A percentile compares a stretch with the other conserved stretches of the same genome.
phyloP scores from a whole-genome alignment of 2,113 vertebrate genomes.

The Atherinomorus stipes region DNA sequence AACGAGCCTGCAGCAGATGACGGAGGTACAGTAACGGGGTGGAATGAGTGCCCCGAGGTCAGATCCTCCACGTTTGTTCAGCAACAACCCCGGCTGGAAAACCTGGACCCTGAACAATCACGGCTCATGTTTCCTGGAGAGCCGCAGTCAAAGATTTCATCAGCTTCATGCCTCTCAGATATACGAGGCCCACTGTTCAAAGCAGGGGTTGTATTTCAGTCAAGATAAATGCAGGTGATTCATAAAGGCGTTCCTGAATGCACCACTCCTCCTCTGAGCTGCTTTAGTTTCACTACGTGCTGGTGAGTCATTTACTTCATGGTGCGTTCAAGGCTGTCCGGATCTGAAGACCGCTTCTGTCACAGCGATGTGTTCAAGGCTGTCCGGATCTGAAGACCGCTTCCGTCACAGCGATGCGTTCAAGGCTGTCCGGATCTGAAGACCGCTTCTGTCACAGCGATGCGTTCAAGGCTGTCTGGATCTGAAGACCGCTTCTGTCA shows the following conservation, averaged over 20 bases:
- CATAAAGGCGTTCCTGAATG: conserved; percentile 9
- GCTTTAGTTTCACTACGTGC: conserved; percentile 17
- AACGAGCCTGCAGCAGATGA: conserved; percentile 6
- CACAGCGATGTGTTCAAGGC: neutral
- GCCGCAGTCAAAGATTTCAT: conserved; percentile 17
- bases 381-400: no score
- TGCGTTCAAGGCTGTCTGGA: no score
- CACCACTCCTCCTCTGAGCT: neutral
- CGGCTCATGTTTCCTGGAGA: conserved; percentile 37
- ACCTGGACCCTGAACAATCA: conserved; percentile 24
- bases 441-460: no score
- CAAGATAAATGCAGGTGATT: conserved; percentile 27
- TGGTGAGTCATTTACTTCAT: conserved; percentile 8
- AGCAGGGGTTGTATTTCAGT: conserved; percentile 20
- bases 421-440: no score
- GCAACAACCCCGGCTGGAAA: conserved; percentile 8
- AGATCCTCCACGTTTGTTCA: conserved; percentile 29
- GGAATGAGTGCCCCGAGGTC: conserved; percentile 27
- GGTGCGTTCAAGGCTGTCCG: no score
- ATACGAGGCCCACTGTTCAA: conserved; percentile 5
- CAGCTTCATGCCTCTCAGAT: conserved; percentile 10
- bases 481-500: no score
- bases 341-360: no score
- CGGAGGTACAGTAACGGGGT: conserved; percentile 24
- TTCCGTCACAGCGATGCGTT: no score